Conservation (phyloP, 2,113 vertebrate genomes). For the Montifringilla adamsi region DNA sequence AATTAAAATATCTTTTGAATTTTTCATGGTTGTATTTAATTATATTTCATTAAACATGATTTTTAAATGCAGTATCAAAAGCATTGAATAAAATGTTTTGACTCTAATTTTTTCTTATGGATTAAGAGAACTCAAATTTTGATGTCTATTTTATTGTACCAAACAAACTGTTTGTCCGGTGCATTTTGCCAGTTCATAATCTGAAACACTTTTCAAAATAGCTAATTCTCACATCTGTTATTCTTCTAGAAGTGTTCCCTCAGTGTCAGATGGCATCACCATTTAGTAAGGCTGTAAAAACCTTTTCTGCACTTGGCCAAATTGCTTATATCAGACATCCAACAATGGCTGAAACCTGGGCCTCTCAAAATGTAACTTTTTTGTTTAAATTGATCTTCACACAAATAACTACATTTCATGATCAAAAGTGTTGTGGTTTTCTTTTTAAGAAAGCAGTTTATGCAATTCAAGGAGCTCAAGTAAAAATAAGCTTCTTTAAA, state of each 20-base stretch:
- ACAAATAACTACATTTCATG: neutral
- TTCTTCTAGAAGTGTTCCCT: neutral
- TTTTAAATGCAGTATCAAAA: neutral
- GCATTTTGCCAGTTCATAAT: neutral
- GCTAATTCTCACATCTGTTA: neutral
- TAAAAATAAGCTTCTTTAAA: neutral
- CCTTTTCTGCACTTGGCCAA: neutral
- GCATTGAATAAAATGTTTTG: neutral
- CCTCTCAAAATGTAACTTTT: neutral
- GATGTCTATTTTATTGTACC: neutral
- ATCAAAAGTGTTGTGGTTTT: neutral
- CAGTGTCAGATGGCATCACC: accelerated
- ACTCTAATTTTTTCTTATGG: neutral
- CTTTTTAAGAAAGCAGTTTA: neutral
- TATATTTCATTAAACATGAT: neutral
- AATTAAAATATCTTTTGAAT: neutral
- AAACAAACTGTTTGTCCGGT: neutral
- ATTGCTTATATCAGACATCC: neutral
- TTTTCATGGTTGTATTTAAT: neutral
- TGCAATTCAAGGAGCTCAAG: neutral
- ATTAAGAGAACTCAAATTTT: neutral
- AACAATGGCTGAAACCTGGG: neutral
- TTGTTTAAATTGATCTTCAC: neutral
- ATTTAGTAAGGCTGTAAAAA: neutral
- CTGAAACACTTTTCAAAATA: neutral